Evolutionary conservation across 1,140 invertebrate species (phyloP), one percentile per base, ranked within the genome.

Genomic region (Probaryconus sp.): DNA sequence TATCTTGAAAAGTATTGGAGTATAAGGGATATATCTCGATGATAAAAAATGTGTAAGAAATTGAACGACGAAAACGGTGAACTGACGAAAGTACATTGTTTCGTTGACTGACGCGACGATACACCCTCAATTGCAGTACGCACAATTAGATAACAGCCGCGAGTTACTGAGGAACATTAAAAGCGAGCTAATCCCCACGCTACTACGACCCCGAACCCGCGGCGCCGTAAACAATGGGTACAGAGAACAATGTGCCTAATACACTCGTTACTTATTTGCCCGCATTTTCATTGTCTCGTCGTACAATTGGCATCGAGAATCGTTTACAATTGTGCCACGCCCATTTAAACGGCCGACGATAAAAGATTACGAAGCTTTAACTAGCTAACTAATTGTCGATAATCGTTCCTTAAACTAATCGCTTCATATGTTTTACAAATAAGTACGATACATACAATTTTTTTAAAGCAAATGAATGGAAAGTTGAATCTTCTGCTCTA

Each of bases 251-350:
- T 68, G 71, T 64, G 45, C 4, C 71, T 74, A 74, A 75, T 75
- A 64, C 65, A 60, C 72, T 75, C 47, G 72, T 75, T 75, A 75
- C 64, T 69, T 68, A 74, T 68, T 74, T 74, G 63, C 56, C 37
- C 63, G 63, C 70, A 42, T 67, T 74, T 74, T 63, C 63, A 37
- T 65, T 64, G 47, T 16, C 28, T 21, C n/a, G 30, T 48, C 48
- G 50, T 35, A 45, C 68, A 42, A 55, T 60, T 48, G 48, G 42
- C 47, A 53, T 53, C 35, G 67, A 56, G 50, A 71, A 58, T 58
- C 68, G 51, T 55, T 35, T 40, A 28, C 38, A 26, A 53, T 69
- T 47, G n/a, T 21, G 26, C 28, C 43, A 35, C 47, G 28, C 53
- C 5, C 64, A 58, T 68, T 68, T 68, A 68, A 45, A 28, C 30